Percentiles rank a stretch among this genome's conserved stretches.
Evolutionary conservation across 2,113 vertebrate genomes (phyloP).

Genomic region (Cynoglossus semilaevis): DNA sequence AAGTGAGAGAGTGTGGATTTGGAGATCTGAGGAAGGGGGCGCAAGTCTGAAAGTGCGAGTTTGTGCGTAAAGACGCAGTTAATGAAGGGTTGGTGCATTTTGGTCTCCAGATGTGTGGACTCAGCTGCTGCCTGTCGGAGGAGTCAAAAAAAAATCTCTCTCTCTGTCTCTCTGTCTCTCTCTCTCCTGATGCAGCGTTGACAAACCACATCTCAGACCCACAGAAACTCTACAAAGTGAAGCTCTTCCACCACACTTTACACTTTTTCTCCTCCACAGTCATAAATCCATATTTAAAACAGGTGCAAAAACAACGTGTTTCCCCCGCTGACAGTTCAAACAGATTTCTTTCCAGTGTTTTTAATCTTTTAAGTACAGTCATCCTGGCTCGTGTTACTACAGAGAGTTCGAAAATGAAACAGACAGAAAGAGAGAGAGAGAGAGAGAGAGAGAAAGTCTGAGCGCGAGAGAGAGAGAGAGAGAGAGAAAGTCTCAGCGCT

Average conservation of each 20-base stretch:
- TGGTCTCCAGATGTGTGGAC: slow-evolving; percentile 83
- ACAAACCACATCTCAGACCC: slow-evolving; percentile 46
- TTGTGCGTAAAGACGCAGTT: slow-evolving; percentile 57
- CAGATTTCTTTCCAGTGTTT: neutral
- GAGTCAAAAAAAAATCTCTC: no score
- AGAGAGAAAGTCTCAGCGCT: neutral
- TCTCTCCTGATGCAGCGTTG: slow-evolving; percentile 24
- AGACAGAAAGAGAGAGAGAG: no score
- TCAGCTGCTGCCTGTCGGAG: slow-evolving; percentile 88
- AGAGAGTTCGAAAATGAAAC: no score
- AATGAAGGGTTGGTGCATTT: slow-evolving; percentile 40
- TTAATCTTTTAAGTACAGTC: neutral
- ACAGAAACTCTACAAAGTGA: slow-evolving; percentile 19
- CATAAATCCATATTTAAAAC: slow-evolving; percentile 11
- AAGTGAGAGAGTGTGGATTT: no score
- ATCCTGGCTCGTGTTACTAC: neutral
- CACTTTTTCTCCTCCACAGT: neutral
- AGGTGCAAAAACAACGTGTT: slow-evolving; percentile 1
- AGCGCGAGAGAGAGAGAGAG: neutral
- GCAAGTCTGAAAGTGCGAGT: slow-evolving; percentile 30
- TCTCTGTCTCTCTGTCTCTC: slow-evolving; percentile 23
- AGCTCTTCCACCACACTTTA: slow-evolving; percentile 26
- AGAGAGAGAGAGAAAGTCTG: neutral
- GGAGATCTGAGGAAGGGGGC: no score
- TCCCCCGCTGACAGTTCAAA: neutral